Base-by-base conservation (phyloP, 2,888 invertebrate genomes). In the Ceratothoa steindachneri region DNA sequence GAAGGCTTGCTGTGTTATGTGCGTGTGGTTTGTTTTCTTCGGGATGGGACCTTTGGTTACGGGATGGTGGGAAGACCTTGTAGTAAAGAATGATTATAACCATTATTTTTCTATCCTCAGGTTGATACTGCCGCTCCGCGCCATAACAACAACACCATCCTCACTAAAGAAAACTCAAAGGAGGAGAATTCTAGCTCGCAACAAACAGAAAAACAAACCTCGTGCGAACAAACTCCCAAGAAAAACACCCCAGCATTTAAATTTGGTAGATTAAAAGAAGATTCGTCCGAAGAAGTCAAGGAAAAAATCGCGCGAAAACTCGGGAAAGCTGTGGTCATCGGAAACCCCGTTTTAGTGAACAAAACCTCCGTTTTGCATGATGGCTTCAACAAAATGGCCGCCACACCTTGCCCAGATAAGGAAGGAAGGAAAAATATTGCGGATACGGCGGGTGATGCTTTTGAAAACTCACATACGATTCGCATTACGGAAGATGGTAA, bases 221-320 rank as follows among this genome's bases (percentile, higher is more conserved):
- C 5, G 5, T 29, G 19, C 30, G 52, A 65, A 24, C 30, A 71
- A n/a, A 51, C 19, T 28, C 41, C 22, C 2, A 72, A 65, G 22
- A 69, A 69, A 22, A n/a, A n/a, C n/a, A 73, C 28, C 3, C 55
- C 67, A 28, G 76, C 73, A 15, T 76, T 76, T 55, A 73, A 70
- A 53, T 76, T 76, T 67, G 71, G 53, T 5, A 24, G 76, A 19
- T 30, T 76, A 30, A 73, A 73, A 15, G 76, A 76, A 71, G 76
- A 76, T 2, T 30, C 65, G 15, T 51, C 29, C 9, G 55, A 29
- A 22, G 52, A 66, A n/a, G 7, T 60, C 24, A 12, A 24, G 29
- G 64, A 30, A 24, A 29, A 30, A 3, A 71, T 30, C 12, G 60
- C 60, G 3, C n/a, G 24, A 9, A 60, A 60, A 1, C 24, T 60